These are phyloP conservation scores for Cerastoderma edule DNA, from an alignment of 2,888 invertebrate genomes.

Conservation along the genomic window DNA sequence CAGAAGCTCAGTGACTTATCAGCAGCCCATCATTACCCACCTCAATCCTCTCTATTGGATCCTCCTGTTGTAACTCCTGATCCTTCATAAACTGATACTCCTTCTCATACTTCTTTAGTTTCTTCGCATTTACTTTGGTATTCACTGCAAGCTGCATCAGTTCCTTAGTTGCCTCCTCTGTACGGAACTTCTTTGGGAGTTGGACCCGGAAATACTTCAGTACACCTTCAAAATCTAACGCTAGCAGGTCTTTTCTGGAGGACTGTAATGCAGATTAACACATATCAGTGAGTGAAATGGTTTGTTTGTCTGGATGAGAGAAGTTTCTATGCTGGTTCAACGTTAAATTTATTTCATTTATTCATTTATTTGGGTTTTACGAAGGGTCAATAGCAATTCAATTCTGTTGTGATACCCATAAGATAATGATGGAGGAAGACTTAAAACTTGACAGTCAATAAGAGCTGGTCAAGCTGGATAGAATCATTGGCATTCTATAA, in stretches of 20 bases:
- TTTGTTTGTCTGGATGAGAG: too few relatives aligned
- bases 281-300: too few relatives aligned
- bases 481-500: too few relatives aligned
- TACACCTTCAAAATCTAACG: constrained; percentile 98
- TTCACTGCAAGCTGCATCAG: constrained; percentile 94
- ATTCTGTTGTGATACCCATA: too few relatives aligned
- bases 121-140: constrained; percentile 84
- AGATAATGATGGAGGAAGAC: too few relatives aligned
- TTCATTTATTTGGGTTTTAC: too few relatives aligned
- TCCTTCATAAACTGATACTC: constrained; percentile 92
- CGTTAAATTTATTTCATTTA: too few relatives aligned
- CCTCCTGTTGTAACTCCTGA: constrained; percentile 83
- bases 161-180: constrained; percentile 93
- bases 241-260: constrained; percentile 93
- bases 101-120: constrained; percentile 96
- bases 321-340: too few relatives aligned
- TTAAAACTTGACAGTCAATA: too few relatives aligned
- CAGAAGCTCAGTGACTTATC: too few relatives aligned
- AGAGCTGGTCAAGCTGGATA: too few relatives aligned
- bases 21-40: constrained; percentile 76
- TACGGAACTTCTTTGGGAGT: constrained; percentile 97
- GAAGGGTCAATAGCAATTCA: too few relatives aligned
- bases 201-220: constrained; percentile 99
- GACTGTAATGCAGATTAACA: constrained; percentile 73
- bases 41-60: constrained; percentile 85